phyloP scores from a whole-genome alignment of 2,888 invertebrate species.

The Pyrrhosoma nymphula region DNA sequence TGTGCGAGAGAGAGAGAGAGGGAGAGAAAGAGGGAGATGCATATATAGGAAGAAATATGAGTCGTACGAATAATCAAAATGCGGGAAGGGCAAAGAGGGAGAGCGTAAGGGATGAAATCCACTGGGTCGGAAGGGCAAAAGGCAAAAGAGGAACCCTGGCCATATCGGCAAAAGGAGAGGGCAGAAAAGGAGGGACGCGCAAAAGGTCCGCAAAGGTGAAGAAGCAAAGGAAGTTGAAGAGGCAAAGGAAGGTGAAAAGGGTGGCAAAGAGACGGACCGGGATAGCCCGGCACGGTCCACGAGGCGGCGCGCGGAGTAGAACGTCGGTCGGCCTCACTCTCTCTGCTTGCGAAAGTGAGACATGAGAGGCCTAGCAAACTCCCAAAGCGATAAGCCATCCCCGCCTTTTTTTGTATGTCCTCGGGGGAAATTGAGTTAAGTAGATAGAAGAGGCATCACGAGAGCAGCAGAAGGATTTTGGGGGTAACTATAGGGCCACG shows the following conservation, averaged over 20 bases:
- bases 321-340: background rate
- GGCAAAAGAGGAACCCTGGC: background rate
- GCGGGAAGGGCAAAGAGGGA: background rate
- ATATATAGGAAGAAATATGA: background rate
- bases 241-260: background rate
- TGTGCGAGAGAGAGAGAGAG: too few species aligned
- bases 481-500: background rate
- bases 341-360: background rate
- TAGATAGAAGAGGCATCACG: background rate
- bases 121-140: background rate
- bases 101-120: background rate
- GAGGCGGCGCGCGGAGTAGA: background rate
- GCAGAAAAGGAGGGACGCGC: background rate
- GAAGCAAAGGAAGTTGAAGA: background rate
- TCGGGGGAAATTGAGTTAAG: conserved; percentile 21
- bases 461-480: background rate
- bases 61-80: background rate
- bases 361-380: background rate
- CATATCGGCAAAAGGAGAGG: background rate
- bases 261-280: background rate
- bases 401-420: background rate
- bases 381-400: background rate
- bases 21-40: too few species aligned
- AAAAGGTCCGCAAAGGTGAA: background rate
- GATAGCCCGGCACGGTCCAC: background rate